Evolutionary conservation across 2,113 vertebrate species (phyloP).

Genomic region (Panthera leo): DNA sequence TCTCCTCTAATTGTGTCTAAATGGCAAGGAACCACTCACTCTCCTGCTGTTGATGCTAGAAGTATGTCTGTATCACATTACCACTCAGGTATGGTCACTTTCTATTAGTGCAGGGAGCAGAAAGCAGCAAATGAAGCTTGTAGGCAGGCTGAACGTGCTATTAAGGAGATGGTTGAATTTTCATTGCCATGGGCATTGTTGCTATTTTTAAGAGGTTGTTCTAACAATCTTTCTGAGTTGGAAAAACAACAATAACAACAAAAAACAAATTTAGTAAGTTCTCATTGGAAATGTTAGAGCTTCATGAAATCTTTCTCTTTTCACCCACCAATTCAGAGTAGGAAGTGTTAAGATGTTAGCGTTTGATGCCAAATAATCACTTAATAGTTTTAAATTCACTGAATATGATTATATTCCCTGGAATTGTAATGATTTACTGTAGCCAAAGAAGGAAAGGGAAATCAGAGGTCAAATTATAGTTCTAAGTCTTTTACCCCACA

Average conservation of each 20-base stretch:
- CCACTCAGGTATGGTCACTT: not conserved
- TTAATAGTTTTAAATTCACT: constrained; percentile 21
- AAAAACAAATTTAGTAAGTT: not conserved
- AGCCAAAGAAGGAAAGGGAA: not conserved
- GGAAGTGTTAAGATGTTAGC: not conserved
- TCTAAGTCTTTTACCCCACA: not conserved
- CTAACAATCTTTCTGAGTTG: not conserved
- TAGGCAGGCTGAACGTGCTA: not conserved
- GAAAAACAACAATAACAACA: not conserved
- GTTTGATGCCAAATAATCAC: not conserved
- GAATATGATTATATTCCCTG: not conserved
- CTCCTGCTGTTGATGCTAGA: not conserved
- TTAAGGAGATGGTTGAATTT: not conserved
- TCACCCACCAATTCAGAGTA: not conserved
- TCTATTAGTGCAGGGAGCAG: not conserved
- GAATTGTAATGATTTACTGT: not conserved
- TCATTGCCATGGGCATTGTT: constrained; percentile 25
- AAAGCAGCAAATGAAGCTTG: not conserved
- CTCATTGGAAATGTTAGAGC: not conserved
- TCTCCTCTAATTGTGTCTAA: constrained; percentile 4
- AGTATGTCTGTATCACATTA: not conserved
- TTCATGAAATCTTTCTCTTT: constrained; percentile 19
- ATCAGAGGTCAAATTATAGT: not conserved
- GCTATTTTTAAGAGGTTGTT: constrained; percentile 37
- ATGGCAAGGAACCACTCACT: not conserved